Percentiles rank a stretch among this genome's conserved stretches.
Conservation (phyloP, 2,797 vertebrate genomes). For the Fundulus diaphanus region DNA sequence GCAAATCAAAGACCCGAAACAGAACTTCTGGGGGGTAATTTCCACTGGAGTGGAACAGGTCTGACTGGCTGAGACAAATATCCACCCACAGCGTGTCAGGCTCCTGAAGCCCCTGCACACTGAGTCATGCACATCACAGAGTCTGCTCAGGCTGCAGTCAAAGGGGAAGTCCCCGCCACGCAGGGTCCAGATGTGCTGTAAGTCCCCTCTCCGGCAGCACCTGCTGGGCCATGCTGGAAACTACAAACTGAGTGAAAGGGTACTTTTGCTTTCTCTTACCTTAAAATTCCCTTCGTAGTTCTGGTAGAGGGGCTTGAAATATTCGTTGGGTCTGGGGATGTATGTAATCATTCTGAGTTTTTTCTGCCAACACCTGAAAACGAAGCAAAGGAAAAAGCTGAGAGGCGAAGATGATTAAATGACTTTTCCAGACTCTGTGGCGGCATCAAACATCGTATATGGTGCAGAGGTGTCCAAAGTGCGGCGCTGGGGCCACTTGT, state of each 20-base stretch:
- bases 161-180: slow-evolving; percentile 58
- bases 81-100: slow-evolving; percentile 49
- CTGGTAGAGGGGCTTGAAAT: slow-evolving; percentile 79
- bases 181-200: slow-evolving; percentile 39
- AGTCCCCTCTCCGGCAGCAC: slow-evolving; percentile 49
- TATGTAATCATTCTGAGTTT: slow-evolving; percentile 50
- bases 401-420: neutral
- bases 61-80: slow-evolving; percentile 35
- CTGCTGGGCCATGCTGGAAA: slow-evolving; percentile 50
- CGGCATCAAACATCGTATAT: neutral
- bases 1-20: slow-evolving; percentile 48
- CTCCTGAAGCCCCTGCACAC: slow-evolving; percentile 69
- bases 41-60: slow-evolving; percentile 66
- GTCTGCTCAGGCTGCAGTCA: slow-evolving; percentile 17
- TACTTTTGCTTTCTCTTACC: slow-evolving; percentile 62
- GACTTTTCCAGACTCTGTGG: neutral
- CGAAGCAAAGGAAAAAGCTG: neutral
- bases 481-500: neutral
- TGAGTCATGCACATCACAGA: slow-evolving; percentile 61
- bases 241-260: slow-evolving; percentile 13
- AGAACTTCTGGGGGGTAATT: slow-evolving; percentile 69
- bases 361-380: slow-evolving; percentile 60
- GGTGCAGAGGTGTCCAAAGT: neutral
- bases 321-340: slow-evolving; percentile 71
- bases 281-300: slow-evolving; percentile 78